Conservation (phyloP, 2,113 vertebrate genomes). For the Isurus oxyrinchus region DNA sequence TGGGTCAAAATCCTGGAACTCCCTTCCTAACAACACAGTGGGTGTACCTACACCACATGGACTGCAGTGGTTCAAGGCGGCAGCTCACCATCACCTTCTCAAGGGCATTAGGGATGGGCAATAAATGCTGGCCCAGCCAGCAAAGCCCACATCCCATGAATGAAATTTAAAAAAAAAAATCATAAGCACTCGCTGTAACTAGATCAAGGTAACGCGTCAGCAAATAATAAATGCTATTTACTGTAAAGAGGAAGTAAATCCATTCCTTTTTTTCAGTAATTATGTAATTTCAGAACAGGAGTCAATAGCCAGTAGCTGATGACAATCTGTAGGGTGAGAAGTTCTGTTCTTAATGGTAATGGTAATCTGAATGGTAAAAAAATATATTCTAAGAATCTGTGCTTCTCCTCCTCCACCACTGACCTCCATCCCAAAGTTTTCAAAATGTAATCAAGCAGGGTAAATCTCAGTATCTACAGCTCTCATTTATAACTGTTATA, state of each 20-base stretch:
- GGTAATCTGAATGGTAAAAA: not conserved
- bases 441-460: not conserved
- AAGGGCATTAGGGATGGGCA: no score
- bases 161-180: no score
- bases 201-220: not conserved
- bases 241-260: not conserved
- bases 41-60: no score
- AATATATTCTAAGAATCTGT: not conserved
- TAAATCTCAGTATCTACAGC: not conserved
- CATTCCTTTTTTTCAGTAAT: not conserved
- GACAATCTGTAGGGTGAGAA: not conserved
- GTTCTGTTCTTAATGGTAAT: not conserved
- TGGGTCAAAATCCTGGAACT: no score
- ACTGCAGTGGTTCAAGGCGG: no score
- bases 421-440: not conserved
- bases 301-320: not conserved
- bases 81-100: no score
- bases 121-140: no score
- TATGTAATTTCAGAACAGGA: not conserved
- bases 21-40: no score
- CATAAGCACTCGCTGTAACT: not conserved
- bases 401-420: not conserved
- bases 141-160: no score
- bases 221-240: not conserved
- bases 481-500: not conserved